Evolutionary conservation across 1,140 invertebrate species (phyloP).

Genomic region (Phenacoccus solenopsis): DNA sequence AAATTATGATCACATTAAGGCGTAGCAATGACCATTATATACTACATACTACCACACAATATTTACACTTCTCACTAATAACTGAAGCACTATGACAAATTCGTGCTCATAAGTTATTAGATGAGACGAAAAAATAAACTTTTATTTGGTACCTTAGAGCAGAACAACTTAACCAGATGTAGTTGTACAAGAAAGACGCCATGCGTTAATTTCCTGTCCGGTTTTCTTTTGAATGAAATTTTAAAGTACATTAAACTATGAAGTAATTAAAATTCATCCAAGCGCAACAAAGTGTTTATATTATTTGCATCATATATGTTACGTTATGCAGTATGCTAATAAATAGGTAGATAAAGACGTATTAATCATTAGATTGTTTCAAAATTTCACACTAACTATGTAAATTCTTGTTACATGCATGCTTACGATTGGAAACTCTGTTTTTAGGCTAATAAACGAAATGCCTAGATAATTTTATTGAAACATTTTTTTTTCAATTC

Average conservation of each 20-base stretch:
- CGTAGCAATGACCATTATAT: too few species aligned
- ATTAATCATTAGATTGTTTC: background rate
- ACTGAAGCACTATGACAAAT: too few species aligned
- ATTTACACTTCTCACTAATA: too few species aligned
- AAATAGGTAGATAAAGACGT: background rate
- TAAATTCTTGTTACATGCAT: too few species aligned
- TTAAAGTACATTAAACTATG: conserved; percentile 8
- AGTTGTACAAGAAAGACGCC: background rate
- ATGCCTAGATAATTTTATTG: too few species aligned
- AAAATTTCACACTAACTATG: background rate
- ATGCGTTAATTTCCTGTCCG: conserved; percentile 12
- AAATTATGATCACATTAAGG: too few species aligned
- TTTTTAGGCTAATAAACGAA: too few species aligned
- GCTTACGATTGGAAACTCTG: too few species aligned
- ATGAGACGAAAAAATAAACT: too few species aligned
- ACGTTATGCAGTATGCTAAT: background rate
- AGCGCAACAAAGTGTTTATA: background rate
- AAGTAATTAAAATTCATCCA: background rate
- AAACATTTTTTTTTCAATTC: too few species aligned
- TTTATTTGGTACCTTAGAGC: background rate
- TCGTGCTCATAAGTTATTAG: too few species aligned
- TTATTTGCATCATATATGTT: background rate
- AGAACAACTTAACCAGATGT: conserved; percentile 11
- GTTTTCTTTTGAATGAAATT: conserved; percentile 11
- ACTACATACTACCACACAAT: too few species aligned